Evolutionary conservation across 37 sponge, comb jelly and placozoan genomes (phyloP).

Genomic region (Tethya wilhelma): DNA sequence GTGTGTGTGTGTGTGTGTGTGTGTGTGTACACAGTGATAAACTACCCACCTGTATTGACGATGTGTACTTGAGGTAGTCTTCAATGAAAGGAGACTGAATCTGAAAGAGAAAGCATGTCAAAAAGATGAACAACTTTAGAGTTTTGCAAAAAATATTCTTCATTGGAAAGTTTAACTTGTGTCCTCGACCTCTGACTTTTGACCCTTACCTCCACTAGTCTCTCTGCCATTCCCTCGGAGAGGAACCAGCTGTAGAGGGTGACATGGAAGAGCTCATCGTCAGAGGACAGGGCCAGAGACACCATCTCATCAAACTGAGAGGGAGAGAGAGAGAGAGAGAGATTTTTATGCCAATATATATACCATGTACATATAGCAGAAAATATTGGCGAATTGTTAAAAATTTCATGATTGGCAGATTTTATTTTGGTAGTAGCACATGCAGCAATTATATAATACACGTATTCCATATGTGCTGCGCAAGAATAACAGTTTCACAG

Average conservation of each 20-base stretch:
- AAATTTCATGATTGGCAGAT: too few relatives aligned
- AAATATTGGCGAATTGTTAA: too few relatives aligned
- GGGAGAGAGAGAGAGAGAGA: not conserved
- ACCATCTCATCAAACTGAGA: conserved; percentile 68
- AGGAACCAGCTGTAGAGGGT: conserved; percentile 91
- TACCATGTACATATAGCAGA: not conserved
- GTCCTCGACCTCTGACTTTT: too few relatives aligned
- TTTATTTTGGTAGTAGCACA: too few relatives aligned
- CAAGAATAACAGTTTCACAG: not conserved
- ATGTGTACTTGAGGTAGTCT: conserved; percentile 71
- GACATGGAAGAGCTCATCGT: conserved; percentile 91
- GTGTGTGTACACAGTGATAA: too few relatives aligned
- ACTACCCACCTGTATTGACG: conserved; percentile 54
- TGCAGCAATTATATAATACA: too few relatives aligned
- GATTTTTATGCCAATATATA: not conserved
- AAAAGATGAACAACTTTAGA: too few relatives aligned
- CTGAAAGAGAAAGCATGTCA: conserved; percentile 33
- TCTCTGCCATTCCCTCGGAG: conserved; percentile 49
- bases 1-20: too few relatives aligned
- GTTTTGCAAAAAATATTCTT: too few relatives aligned
- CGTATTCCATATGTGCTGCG: too few relatives aligned
- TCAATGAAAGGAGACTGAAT: conserved; percentile 85
- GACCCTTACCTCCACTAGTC: conserved; percentile 76
- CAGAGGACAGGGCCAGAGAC: conserved; percentile 51
- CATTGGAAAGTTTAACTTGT: too few relatives aligned